Percentiles rank a stretch among this genome's conserved stretches.
Conservation (phyloP, 1,140 invertebrate species). For the Neodiprion virginianus region DNA sequence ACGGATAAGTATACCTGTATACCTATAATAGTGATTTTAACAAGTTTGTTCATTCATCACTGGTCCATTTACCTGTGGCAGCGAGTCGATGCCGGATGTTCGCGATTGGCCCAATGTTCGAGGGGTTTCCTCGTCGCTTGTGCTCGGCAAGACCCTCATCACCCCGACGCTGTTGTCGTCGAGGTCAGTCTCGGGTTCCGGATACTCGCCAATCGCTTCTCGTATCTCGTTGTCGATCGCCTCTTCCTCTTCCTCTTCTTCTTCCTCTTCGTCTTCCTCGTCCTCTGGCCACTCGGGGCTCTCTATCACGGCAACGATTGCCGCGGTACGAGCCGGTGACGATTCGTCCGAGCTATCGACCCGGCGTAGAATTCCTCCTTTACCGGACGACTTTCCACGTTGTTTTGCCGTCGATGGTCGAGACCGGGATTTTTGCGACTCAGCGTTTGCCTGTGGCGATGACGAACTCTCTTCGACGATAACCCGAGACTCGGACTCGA, state of each 20-base stretch:
- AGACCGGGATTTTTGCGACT: slow-evolving; percentile 45
- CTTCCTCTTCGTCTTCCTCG: slow-evolving; percentile 46
- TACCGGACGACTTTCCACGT: slow-evolving; percentile 24
- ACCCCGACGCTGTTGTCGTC: slow-evolving; percentile 49
- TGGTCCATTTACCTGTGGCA: slow-evolving; percentile 44
- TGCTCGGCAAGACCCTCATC: slow-evolving; percentile 52
- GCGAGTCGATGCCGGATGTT: slow-evolving; percentile 37
- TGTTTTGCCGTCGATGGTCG: slow-evolving; percentile 46
- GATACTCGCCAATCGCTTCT: slow-evolving; percentile 41
- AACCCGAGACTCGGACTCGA: slow-evolving; percentile 23
- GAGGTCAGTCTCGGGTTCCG: slow-evolving; percentile 43
- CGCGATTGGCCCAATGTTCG: slow-evolving; percentile 24
- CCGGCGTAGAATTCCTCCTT: slow-evolving; percentile 15
- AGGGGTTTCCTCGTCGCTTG: slow-evolving; percentile 51
- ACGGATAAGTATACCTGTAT: too few relatives aligned
- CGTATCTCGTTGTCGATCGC: slow-evolving; percentile 53
- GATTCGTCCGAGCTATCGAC: slow-evolving; percentile 52
- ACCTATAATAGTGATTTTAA: too few relatives aligned
- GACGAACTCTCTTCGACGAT: slow-evolving; percentile 47
- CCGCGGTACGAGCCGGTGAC: slow-evolving; percentile 49
- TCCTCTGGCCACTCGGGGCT: slow-evolving; percentile 54
- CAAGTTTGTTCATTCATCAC: too few relatives aligned
- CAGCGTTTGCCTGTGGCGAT: slow-evolving; percentile 16
- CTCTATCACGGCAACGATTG: slow-evolving; percentile 58
- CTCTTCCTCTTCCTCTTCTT: slow-evolving; percentile 44